These are phyloP conservation scores for Gambusia holbrooki DNA, from an alignment of 2,113 vertebrate genomes.

Conservation along the genomic window DNA sequence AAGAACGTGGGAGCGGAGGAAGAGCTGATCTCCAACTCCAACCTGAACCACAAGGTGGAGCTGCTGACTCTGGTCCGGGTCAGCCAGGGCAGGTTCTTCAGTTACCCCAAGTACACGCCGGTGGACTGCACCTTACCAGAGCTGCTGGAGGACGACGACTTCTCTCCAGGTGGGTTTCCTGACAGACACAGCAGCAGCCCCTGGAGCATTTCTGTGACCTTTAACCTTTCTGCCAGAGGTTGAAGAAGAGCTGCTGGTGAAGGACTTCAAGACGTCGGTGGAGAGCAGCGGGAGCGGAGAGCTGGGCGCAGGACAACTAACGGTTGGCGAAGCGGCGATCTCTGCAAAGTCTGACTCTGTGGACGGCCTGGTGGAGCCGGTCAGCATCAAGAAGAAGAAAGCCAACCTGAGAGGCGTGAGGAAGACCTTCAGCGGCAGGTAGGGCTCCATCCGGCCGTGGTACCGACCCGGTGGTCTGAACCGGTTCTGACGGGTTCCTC, in stretches of 20 bases:
- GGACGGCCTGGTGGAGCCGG: neutral
- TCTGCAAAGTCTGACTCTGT: neutral
- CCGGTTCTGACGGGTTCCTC: neutral
- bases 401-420: neutral
- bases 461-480: neutral
- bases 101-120: neutral
- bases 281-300: neutral
- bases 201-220: neutral
- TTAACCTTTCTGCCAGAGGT: neutral
- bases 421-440: neutral
- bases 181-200: neutral
- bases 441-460: neutral
- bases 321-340: constrained; percentile 2
- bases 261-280: constrained; percentile 4
- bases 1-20: constrained; percentile 6
- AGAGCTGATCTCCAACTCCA: constrained; percentile 1
- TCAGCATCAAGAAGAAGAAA: constrained; percentile 11
- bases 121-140: neutral
- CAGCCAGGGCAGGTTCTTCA: constrained; percentile 2
- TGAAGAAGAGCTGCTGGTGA: constrained; percentile 1
- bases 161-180: constrained; percentile 7
- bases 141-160: constrained; percentile 5
- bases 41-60: constrained; percentile 4
- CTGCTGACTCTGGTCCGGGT: constrained; percentile 28
- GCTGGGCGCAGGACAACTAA: neutral